Evolutionary conservation across 2,888 invertebrate species (phyloP).

Genomic region (Trisateles emortualis): DNA sequence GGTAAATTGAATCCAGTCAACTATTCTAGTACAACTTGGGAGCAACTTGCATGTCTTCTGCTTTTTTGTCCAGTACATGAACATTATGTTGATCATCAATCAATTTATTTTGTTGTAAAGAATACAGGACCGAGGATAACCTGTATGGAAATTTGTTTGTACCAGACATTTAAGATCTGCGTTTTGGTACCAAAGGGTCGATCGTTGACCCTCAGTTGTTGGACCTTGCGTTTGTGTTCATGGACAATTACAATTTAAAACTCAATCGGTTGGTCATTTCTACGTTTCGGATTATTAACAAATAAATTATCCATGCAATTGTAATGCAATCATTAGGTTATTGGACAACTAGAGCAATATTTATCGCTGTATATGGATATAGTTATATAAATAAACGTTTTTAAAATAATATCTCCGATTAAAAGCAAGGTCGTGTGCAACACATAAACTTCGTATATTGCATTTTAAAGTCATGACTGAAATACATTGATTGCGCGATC

Average conservation of each 20-base stretch:
- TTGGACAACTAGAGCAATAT: neutral
- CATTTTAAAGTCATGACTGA: slow-evolving; percentile 25
- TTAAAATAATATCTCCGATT: slow-evolving; percentile 30
- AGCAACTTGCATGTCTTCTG: too few relatives aligned
- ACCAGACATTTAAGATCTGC: slow-evolving; percentile 20
- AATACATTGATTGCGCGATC: slow-evolving; percentile 23
- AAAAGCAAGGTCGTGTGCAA: slow-evolving; percentile 27
- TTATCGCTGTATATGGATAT: slow-evolving; percentile 10
- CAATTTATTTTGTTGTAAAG: too few relatives aligned
- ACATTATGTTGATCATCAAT: too few relatives aligned
- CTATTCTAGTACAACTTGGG: too few relatives aligned
- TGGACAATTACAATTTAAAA: slow-evolving; percentile 1
- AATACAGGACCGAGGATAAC: too few relatives aligned
- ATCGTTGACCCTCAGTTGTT: slow-evolving; percentile 31
- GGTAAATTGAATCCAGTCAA: too few relatives aligned
- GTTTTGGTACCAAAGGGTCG: slow-evolving; percentile 34
- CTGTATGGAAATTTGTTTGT: neutral
- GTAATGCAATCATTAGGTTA: neutral
- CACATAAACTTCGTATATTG: slow-evolving; percentile 26
- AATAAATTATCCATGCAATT: neutral
- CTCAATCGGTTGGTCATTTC: too few relatives aligned
- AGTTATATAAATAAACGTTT: slow-evolving; percentile 21
- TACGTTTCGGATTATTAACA: neutral
- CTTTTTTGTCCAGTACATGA: too few relatives aligned
- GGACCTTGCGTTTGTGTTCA: slow-evolving; percentile 2